Evolutionary conservation across 2,113 vertebrate genomes (phyloP).

Genomic region (Centropristis striata): DNA sequence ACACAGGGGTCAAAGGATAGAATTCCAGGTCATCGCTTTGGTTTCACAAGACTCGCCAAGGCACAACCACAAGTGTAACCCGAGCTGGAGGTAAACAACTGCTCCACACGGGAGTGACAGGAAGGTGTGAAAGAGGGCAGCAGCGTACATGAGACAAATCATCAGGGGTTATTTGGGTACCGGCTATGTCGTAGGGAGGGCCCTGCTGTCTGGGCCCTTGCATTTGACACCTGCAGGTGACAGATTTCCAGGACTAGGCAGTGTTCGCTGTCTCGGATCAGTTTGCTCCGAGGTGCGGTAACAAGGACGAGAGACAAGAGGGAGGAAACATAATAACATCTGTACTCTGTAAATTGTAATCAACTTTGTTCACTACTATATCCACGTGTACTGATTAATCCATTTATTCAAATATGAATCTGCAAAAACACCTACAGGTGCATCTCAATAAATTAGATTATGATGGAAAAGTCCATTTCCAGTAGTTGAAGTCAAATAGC

Average conservation of each 20-base stretch:
- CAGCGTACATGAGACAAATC: slow-evolving; percentile 42
- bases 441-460: too few relatives aligned
- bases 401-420: not conserved
- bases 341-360: not conserved
- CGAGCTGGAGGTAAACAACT: slow-evolving; percentile 72
- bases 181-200: slow-evolving; percentile 18
- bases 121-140: slow-evolving; percentile 60
- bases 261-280: slow-evolving; percentile 52
- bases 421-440: too few relatives aligned
- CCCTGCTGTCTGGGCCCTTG: slow-evolving; percentile 11
- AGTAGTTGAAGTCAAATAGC: too few relatives aligned
- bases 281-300: slow-evolving; percentile 35
- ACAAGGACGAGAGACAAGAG: slow-evolving; percentile 36
- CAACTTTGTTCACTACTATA: slow-evolving; percentile 4
- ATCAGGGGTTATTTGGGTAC: slow-evolving; percentile 47
- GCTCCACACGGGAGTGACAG: slow-evolving; percentile 23
- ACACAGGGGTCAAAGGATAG: slow-evolving; percentile 56
- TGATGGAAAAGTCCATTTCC: too few relatives aligned
- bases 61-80: slow-evolving; percentile 65
- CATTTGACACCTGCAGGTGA: slow-evolving; percentile 74
- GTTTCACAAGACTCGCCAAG: slow-evolving; percentile 68
- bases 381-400: not conserved
- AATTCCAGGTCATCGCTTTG: slow-evolving; percentile 74
- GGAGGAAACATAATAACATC: slow-evolving; percentile 47
- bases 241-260: slow-evolving; percentile 58